These are phyloP conservation scores for Nycticebus coucang DNA, from an alignment of 2,113 vertebrate genomes.

Conservation along the genomic window DNA sequence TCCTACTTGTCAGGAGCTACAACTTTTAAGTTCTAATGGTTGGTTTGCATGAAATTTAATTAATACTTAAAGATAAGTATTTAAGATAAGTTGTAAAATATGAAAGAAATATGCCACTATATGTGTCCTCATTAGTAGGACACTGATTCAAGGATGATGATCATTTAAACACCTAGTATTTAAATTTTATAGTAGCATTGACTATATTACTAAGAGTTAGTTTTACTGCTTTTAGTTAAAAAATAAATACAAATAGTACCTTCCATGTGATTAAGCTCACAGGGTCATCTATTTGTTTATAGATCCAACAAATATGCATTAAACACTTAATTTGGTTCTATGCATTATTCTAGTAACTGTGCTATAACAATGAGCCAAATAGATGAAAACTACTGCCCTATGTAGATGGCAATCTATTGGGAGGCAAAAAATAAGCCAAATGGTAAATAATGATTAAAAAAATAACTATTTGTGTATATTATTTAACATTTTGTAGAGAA, in stretches of 20 bases:
- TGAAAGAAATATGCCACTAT: background rate
- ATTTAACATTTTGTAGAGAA: background rate
- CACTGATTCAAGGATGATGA: background rate
- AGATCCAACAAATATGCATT: background rate
- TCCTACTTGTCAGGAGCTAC: background rate
- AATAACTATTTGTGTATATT: background rate
- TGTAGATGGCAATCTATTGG: background rate
- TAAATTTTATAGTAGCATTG: background rate
- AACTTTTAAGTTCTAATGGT: background rate
- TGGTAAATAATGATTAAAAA: background rate
- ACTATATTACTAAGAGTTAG: background rate
- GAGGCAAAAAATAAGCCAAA: background rate
- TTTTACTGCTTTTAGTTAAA: background rate
- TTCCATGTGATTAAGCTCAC: background rate
- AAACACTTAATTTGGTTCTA: background rate
- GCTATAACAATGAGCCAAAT: background rate
- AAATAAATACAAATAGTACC: background rate
- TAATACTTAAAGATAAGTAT: background rate
- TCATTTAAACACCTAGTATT: background rate
- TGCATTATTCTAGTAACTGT: background rate
- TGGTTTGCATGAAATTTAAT: background rate
- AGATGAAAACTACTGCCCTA: background rate
- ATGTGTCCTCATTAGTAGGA: background rate
- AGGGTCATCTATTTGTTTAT: background rate
- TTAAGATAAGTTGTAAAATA: slow-evolving; percentile 6